Percentiles rank a stretch among this genome's conserved stretches.
Evolutionary conservation across 35 echinoderm and acorn worm genomes (phyloP).

Genomic region (Holothuria glaberrima): DNA sequence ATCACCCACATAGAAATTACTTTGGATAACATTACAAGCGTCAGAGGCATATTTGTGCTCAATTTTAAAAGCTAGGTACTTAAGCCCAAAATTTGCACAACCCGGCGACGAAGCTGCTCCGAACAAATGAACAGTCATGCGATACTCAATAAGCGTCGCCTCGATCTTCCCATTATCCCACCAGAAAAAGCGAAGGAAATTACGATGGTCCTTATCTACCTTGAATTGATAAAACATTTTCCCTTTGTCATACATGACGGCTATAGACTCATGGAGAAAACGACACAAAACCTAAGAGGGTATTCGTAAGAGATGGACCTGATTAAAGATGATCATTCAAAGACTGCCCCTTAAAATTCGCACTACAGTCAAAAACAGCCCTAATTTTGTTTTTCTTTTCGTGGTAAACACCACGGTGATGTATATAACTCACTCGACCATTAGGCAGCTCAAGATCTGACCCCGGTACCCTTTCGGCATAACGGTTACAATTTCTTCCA

Average conservation of each 20-base stretch:
- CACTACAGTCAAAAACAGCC: conserved; percentile 24
- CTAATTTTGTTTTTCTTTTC: conserved; percentile 47
- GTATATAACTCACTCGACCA: conserved; percentile 53
- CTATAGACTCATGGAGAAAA: too few species aligned
- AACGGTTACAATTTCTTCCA: conserved; percentile 55
- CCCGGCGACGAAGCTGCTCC: too few species aligned
- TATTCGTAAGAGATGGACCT: too few species aligned
- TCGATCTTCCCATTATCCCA: conserved; percentile 31
- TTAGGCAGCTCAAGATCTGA: not conserved
- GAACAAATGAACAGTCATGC: not conserved
- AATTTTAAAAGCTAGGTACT: too few species aligned
- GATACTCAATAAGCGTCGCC: not conserved
- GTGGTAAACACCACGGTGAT: conserved; percentile 62
- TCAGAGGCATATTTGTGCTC: too few species aligned
- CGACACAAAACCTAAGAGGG: too few species aligned
- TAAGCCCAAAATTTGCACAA: too few species aligned
- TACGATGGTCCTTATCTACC: too few species aligned
- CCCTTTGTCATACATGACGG: too few species aligned
- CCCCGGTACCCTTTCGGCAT: conserved; percentile 49
- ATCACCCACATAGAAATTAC: too few species aligned
- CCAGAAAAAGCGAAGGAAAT: conserved; percentile 60
- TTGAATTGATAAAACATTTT: too few species aligned
- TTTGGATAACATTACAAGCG: too few species aligned
- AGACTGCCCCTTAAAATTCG: conserved; percentile 31
- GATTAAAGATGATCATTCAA: conserved; percentile 46